These are phyloP conservation scores for Tragelaphus buxtoni DNA, from an alignment of 2,113 vertebrate species.

Conservation along the genomic window DNA sequence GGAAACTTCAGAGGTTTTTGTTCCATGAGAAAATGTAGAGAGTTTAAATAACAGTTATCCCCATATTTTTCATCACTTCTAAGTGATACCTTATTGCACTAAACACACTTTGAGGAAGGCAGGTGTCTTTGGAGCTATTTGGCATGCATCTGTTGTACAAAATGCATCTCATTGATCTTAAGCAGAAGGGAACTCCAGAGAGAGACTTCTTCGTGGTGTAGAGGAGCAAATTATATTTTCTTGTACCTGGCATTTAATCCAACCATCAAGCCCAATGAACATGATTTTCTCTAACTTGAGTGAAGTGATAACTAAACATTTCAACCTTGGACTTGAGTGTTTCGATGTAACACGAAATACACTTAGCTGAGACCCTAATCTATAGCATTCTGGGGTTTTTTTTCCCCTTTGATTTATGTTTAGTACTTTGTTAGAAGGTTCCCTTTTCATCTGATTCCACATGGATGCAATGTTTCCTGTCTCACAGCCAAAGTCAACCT, in stretches of 20 bases:
- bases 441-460: slow-evolving; percentile 66
- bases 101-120: neutral
- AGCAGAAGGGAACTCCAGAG: neutral
- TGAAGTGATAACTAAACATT: slow-evolving; percentile 70
- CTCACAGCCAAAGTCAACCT: slow-evolving; percentile 67
- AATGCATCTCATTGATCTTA: slow-evolving; percentile 38
- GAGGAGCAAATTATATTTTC: neutral
- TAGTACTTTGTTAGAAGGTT: slow-evolving; percentile 60
- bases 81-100: neutral
- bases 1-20: neutral
- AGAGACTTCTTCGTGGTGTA: neutral
- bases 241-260: slow-evolving; percentile 61
- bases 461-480: slow-evolving; percentile 71
- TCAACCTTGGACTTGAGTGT: slow-evolving; percentile 49
- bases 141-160: neutral
- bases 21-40: neutral
- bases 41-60: neutral
- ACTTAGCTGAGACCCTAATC: slow-evolving; percentile 57
- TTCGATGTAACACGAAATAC: slow-evolving; percentile 58
- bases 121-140: neutral
- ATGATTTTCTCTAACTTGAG: slow-evolving; percentile 47
- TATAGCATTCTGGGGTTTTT: slow-evolving; percentile 38
- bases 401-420: slow-evolving; percentile 48
- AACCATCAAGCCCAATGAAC: slow-evolving; percentile 56
- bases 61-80: neutral